A percentile compares a stretch with the other conserved stretches of the same genome.
phyloP scores from a whole-genome alignment of 2,888 invertebrate genomes.

The Latheticus oryzae region DNA sequence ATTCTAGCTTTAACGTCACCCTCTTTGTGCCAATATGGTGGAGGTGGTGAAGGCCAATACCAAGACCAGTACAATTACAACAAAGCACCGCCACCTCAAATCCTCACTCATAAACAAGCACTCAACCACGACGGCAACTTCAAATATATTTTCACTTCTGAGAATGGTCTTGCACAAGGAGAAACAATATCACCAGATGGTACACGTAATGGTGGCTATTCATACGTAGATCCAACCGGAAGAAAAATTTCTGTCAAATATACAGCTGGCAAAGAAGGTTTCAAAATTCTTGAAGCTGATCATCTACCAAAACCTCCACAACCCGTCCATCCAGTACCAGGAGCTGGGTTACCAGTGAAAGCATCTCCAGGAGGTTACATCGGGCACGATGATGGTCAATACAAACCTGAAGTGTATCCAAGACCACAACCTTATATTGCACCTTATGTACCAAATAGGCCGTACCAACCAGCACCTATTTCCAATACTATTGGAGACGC shows the following conservation, averaged over 20 bases:
- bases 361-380: constrained; percentile 42
- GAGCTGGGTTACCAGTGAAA: constrained; percentile 42
- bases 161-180: constrained; percentile 76
- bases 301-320: constrained; percentile 63
- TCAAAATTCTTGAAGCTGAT: constrained; percentile 66
- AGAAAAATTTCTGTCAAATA: constrained; percentile 73
- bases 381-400: constrained; percentile 57
- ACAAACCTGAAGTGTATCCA: constrained; percentile 55
- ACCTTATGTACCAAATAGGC: constrained; percentile 8
- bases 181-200: constrained; percentile 78
- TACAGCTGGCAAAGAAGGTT: constrained; percentile 67
- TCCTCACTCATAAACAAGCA: constrained; percentile 74
- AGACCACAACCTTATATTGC: constrained; percentile 29
- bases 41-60: constrained; percentile 36
- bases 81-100: constrained; percentile 65
- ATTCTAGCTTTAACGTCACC: constrained; percentile 47
- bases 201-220: constrained; percentile 69
- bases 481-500: constrained; percentile 49
- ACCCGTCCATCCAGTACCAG: constrained; percentile 53
- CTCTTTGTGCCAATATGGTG: constrained; percentile 48
- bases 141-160: constrained; percentile 76
- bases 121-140: constrained; percentile 75
- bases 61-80: constrained; percentile 51
- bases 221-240: constrained; percentile 70
- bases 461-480: constrained; percentile 42